Conservation (phyloP, 2,797 vertebrate species). For the Petrocephalus sullivani region DNA sequence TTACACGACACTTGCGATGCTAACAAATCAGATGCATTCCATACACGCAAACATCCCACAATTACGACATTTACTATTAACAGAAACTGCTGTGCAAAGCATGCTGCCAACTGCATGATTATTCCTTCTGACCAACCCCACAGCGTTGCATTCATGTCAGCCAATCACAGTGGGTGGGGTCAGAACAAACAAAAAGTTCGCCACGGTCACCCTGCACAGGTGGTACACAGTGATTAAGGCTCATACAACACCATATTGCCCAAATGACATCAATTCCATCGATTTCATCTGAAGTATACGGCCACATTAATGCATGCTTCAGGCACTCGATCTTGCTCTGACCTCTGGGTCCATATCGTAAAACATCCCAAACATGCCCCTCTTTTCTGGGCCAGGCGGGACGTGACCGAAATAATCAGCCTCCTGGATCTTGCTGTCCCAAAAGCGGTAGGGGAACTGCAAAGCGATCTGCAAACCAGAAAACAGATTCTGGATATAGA, state of each 20-base stretch:
- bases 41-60: not conserved
- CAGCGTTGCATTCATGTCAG: not conserved
- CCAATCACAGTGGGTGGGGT: not conserved
- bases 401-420: constrained; percentile 93
- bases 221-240: not conserved
- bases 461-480: constrained; percentile 72
- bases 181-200: not conserved
- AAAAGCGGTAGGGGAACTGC: constrained; percentile 91
- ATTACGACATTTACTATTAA: not conserved
- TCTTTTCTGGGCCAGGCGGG: constrained; percentile 75
- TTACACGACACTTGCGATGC: no score
- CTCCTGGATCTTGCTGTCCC: constrained; percentile 90
- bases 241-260: not conserved
- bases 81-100: not conserved
- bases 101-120: not conserved
- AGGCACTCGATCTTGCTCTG: constrained; percentile 19
- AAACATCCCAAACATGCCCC: constrained; percentile 90
- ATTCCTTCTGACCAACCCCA: not conserved
- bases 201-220: not conserved
- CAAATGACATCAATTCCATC: not conserved
- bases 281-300: not conserved
- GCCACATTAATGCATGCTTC: not conserved
- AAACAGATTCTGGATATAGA: not conserved
- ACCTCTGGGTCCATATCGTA: constrained; percentile 96
- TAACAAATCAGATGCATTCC: not conserved